Base-by-base conservation (phyloP, 2,797 vertebrate species). In the Acestrorhynchus altus region DNA sequence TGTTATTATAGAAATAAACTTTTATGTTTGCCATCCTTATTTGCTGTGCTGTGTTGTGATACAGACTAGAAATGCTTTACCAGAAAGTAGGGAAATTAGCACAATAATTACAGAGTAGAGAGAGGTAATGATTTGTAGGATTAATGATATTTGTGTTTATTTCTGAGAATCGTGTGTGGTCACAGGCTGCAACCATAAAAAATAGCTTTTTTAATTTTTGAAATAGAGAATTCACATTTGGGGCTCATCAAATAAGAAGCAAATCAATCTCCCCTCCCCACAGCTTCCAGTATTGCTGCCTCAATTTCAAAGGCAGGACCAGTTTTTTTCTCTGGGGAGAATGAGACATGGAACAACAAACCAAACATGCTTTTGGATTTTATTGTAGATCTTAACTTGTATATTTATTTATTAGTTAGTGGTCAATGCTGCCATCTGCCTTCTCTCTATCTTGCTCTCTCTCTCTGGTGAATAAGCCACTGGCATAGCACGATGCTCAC, bases 291-390 rank as follows among this genome's bases (percentile, higher is more conserved):
- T 20, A 52, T 9, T 15, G 15, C 49, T 69, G 44, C 76, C 66
- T 74, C 22, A 1, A 78, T 78, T 83, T 84, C 80, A 86, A 81
- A 84, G 26, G 59, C 40, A 76, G 64, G 78, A 59, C 49, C 57
- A 57, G 54, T 73, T 78, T 81, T n/a, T 35, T 66, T 39, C 72
- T 74, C 63, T 13, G 40, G 24, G n/a, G 57, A 42, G 65, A 79
- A 77, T 59, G 72, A 75, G 24, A 59, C 73, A 42, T 31, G 44
- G n/a, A 59, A 13, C 18, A 66, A 18, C 0, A 39, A 82, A 76
- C 57, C 80, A 80, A 74, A 70, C 74, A 44, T 78, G 56, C 64
- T 79, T 52, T 64, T 71, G 57, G 56, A 59, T 54, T 78, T 60
- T 35, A n/a, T n/a, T 35, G 2, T 35, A 35, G 31, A 64, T 80